Conservation (phyloP, 2,888 invertebrate genomes). For the Mesopsocus fuscifrons region DNA sequence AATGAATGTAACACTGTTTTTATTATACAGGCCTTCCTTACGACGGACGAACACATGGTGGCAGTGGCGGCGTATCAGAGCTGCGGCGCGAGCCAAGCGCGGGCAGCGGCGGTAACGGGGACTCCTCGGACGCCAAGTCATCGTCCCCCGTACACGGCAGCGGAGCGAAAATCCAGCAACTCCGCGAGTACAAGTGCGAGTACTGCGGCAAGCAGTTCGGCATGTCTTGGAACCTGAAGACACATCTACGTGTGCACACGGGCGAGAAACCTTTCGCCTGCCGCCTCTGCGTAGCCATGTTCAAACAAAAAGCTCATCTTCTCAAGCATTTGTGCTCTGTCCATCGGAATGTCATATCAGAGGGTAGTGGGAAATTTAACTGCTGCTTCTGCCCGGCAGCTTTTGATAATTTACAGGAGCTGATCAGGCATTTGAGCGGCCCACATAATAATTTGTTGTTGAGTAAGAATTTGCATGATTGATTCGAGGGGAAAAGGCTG, state of each 20-base stretch:
- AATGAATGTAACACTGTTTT: too few species aligned
- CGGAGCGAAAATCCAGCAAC: slow-evolving; percentile 1
- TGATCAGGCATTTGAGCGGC: slow-evolving; percentile 70
- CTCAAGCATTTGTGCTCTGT: slow-evolving; percentile 77
- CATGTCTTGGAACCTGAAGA: slow-evolving; percentile 85
- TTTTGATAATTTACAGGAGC: slow-evolving; percentile 69
- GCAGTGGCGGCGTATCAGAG: slow-evolving; percentile 20
- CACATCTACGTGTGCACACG: slow-evolving; percentile 70
- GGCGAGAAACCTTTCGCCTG: slow-evolving; percentile 82
- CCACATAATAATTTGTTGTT: slow-evolving; percentile 74
- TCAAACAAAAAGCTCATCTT: slow-evolving; percentile 77
- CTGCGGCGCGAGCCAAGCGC: too few species aligned
- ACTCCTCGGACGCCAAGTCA: too few species aligned
- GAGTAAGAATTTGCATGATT: slow-evolving; percentile 68
- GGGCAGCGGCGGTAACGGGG: too few species aligned
- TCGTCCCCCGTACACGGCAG: slow-evolving; percentile 29
- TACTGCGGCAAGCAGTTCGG: slow-evolving; percentile 83
- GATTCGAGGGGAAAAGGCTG: too few species aligned
- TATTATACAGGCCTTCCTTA: too few species aligned
- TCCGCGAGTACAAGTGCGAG: slow-evolving; percentile 71
- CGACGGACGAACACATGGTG: too few species aligned
- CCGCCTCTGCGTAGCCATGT: slow-evolving; percentile 75
- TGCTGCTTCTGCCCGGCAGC: slow-evolving; percentile 77
- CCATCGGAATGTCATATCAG: slow-evolving; percentile 72
- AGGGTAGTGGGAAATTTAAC: slow-evolving; percentile 61